These are phyloP conservation scores for Cephus rjabovi DNA, from an alignment of 2,888 invertebrate genomes.

Conservation along the genomic window DNA sequence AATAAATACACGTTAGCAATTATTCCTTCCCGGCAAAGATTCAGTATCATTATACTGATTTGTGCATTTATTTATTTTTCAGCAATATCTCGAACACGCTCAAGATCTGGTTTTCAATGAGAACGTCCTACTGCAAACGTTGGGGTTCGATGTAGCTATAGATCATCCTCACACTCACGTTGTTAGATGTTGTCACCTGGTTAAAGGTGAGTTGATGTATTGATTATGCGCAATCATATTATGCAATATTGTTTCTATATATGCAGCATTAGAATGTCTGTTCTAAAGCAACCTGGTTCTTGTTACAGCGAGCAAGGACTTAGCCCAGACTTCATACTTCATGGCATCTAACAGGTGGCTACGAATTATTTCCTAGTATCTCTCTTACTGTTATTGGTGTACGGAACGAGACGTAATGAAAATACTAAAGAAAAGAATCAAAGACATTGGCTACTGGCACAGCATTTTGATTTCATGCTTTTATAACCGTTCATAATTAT, in stretches of 20 bases:
- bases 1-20: conserved; percentile 12
- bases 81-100: conserved; percentile 79
- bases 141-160: conserved; percentile 98
- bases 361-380: conserved; percentile 48
- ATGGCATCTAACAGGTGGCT: conserved; percentile 95
- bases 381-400: conserved; percentile 44
- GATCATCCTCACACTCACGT: conserved; percentile 99
- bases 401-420: too few species aligned
- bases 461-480: conserved; percentile 36
- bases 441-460: conserved; percentile 42
- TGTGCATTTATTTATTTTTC: conserved; percentile 31
- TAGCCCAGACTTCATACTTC: conserved; percentile 98
- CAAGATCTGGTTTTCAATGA: conserved; percentile 97
- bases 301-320: conserved; percentile 88
- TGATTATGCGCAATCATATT: not conserved
- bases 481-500: conserved; percentile 3
- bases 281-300: not conserved
- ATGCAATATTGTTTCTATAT: too few species aligned
- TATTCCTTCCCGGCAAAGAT: too few species aligned
- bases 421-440: conserved; percentile 26
- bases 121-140: conserved; percentile 94
- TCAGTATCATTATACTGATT: too few species aligned
- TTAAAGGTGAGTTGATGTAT: conserved; percentile 79
- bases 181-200: conserved; percentile 94
- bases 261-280: too few species aligned